Evolutionary conservation across 2,797 vertebrate genomes (phyloP).

Genomic region (Chiroxiphia lanceolata): DNA sequence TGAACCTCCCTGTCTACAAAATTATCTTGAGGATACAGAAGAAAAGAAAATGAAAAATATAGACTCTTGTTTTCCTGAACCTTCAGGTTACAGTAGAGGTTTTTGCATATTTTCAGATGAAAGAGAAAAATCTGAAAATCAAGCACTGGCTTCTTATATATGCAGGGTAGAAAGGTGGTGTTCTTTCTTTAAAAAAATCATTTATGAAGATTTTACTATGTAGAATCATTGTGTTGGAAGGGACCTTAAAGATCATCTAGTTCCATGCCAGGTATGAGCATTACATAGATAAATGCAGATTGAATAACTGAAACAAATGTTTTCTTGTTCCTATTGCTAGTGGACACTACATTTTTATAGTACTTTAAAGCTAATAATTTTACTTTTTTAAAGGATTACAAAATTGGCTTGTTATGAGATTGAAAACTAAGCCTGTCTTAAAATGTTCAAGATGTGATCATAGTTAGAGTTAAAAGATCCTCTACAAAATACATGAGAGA

Average conservation of each 20-base stretch:
- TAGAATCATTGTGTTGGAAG: neutral
- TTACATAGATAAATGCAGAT: neutral
- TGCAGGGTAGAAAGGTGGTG: neutral
- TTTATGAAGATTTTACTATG: neutral
- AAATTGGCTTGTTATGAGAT: neutral
- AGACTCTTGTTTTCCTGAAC: neutral
- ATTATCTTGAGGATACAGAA: neutral
- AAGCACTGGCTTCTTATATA: neutral
- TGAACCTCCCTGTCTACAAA: neutral
- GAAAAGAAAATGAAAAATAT: neutral
- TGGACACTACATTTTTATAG: neutral
- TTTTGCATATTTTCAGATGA: neutral
- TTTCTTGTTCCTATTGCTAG: neutral
- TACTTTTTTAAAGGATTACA: neutral
- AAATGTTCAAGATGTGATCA: neutral
- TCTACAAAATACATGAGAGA: neutral
- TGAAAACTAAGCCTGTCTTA: neutral
- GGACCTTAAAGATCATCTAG: accelerated
- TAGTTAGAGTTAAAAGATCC: neutral
- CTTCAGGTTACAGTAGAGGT: neutral
- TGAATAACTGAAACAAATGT: neutral
- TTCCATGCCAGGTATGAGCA: neutral
- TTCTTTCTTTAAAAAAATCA: neutral
- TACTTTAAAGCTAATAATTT: neutral
- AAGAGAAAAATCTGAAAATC: neutral